Base-by-base conservation (phyloP, 2,113 vertebrate species). In the Tragulus kanchil region DNA sequence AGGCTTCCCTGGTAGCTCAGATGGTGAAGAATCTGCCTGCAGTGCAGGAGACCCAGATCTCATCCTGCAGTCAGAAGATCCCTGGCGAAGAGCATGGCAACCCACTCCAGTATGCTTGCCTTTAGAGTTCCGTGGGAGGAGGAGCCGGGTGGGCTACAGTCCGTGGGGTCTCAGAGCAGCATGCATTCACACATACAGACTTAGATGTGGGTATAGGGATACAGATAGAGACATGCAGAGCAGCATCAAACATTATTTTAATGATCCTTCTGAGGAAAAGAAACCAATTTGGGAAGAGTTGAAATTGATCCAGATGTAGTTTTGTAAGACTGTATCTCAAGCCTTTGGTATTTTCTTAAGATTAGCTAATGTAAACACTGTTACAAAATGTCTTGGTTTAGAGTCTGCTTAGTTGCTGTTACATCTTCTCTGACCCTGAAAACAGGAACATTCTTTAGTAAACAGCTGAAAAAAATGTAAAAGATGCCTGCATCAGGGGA, bases 1-100 rank as follows among this genome's bases (percentile, higher is more conserved):
- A 45, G 5, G 42, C 45, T 73, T 45, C 42, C 69, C 11, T 73
- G 45, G 69, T 45, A 42, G 69, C 11, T 13, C 21, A 73, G 69
- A 73, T 73, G 21, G 5, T 73, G 42, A 73, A 73, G 11, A 73
- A 73, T 73, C 69, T 73, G 42, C 42, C 21, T 10, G 0, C 69
- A 73, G 25, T 0, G 1, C 9, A 73, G 19, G 69, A 73, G 42
- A 73, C 42, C 42, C 0, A 0, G 5, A 11, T 73, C 45, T 45
- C 19, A 45, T 73, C 21, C 21, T 45, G 69, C 36, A 45, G 42
- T 1, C 0, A 73, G 69, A 45, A 45, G 69, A 73, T 45, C 11
- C 42, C 42, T 13, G 21, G 69, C 23, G 21, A 45, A 45, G 25
- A 21, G 45, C 42, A 73, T 73, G 21, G 69, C 5, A 14, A 45